A percentile compares a stretch with the other conserved stretches of the same genome.
Evolutionary conservation across 2,797 vertebrate species (phyloP).

Genomic region (Pogonophryne albipinna): DNA sequence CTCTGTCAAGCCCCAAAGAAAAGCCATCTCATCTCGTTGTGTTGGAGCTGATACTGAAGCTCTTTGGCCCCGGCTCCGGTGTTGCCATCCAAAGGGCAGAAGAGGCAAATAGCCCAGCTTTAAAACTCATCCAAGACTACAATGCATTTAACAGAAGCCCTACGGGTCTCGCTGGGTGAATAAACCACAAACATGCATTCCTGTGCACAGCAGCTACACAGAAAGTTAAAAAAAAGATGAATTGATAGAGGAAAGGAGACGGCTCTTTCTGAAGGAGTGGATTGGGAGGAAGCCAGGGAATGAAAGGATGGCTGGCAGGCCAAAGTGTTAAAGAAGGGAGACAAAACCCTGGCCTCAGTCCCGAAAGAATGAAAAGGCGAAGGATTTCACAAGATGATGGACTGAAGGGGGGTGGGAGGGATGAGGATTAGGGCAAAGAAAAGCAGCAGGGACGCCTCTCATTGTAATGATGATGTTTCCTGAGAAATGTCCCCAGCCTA

Average conservation of each 20-base stretch:
- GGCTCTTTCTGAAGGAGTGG: constrained; percentile 63
- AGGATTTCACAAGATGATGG: constrained; percentile 81
- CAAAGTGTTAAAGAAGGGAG: constrained; percentile 71
- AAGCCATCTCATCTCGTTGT: constrained; percentile 19
- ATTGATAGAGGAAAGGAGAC: constrained; percentile 76
- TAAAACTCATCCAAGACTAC: constrained; percentile 60
- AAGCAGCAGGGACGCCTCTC: constrained; percentile 69
- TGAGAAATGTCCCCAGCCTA: constrained; percentile 54
- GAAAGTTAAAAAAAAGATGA: constrained; percentile 56
- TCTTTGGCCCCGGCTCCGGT: constrained; percentile 25
- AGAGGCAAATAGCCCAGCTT: constrained; percentile 38
- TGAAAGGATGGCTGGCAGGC: constrained; percentile 76
- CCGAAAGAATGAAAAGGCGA: constrained; percentile 72
- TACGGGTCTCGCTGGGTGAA: constrained; percentile 68
- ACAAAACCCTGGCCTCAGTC: constrained; percentile 74
- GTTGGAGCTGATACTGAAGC: constrained; percentile 29
- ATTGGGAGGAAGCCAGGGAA: constrained; percentile 50
- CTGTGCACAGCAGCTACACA: constrained; percentile 62
- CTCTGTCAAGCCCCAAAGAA: constrained; percentile 14
- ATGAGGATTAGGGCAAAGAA: constrained; percentile 72
- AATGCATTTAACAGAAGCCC: constrained; percentile 70
- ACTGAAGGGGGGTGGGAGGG: constrained; percentile 72
- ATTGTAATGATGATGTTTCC: constrained; percentile 79
- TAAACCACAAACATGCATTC: constrained; percentile 76
- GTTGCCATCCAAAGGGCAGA: constrained; percentile 64